These are phyloP conservation scores for Melieria crassipennis DNA, from an alignment of 2,888 invertebrate genomes.

Conservation along the genomic window DNA sequence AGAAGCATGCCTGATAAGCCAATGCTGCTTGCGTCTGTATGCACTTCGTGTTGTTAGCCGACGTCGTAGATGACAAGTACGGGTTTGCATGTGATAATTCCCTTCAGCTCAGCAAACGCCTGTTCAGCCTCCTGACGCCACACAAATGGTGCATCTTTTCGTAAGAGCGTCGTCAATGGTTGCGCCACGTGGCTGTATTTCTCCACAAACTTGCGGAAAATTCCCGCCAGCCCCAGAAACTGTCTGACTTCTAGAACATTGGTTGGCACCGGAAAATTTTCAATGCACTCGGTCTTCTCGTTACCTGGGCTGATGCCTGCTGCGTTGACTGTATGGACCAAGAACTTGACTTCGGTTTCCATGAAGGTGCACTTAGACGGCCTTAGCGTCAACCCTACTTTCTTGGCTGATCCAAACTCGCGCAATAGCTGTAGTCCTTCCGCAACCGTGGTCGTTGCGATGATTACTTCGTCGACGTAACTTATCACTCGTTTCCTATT, in stretches of 20 bases:
- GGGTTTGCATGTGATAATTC: constrained; percentile 17
- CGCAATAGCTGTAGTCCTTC: constrained; percentile 11
- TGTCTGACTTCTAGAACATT: neutral
- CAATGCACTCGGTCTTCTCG: neutral
- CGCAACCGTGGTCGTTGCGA: constrained; percentile 16
- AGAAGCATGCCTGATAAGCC: neutral
- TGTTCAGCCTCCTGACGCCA: constrained; percentile 17
- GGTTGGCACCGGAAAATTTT: neutral
- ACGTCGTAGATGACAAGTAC: constrained; percentile 24
- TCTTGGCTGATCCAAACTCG: constrained; percentile 31
- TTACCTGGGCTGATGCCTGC: neutral
- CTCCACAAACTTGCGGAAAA: neutral
- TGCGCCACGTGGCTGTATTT: neutral
- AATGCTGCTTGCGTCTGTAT: constrained; percentile 14
- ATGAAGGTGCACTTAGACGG: neutral
- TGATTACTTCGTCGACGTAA: constrained; percentile 38
- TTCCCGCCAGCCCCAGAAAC: neutral
- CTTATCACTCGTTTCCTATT: constrained; percentile 39
- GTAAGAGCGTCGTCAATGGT: neutral
- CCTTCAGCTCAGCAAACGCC: constrained; percentile 23
- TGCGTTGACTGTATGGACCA: neutral
- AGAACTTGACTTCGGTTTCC: neutral
- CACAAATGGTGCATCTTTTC: neutral
- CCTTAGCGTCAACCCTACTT: neutral
- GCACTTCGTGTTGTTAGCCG: constrained; percentile 21